These are phyloP conservation scores for Sphyrna mokarran DNA, from an alignment of 2,113 vertebrate genomes.

Conservation along the genomic window DNA sequence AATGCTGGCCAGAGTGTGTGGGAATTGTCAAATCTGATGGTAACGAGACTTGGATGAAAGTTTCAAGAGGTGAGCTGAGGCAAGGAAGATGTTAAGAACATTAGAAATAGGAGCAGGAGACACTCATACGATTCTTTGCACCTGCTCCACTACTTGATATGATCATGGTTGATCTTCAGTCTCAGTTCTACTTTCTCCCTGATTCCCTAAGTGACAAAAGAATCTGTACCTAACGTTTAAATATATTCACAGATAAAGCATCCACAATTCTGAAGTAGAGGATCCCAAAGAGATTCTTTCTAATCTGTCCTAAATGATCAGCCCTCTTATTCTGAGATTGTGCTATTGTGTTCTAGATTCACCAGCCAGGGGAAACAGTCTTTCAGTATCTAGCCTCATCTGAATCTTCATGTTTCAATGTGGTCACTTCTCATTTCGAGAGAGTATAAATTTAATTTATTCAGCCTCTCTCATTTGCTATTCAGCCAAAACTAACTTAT, in stretches of 20 bases:
- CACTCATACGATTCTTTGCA: too few relatives aligned
- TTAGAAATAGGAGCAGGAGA: neutral
- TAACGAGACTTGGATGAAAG: too few relatives aligned
- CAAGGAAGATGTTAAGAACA: neutral
- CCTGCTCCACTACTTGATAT: too few relatives aligned
- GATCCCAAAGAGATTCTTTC: neutral
- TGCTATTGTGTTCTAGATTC: neutral
- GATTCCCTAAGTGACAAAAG: neutral
- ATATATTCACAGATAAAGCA: neutral
- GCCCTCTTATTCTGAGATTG: neutral
- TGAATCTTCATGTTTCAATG: neutral
- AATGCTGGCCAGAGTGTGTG: neutral
- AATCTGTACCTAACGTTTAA: neutral
- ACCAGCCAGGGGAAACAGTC: neutral
- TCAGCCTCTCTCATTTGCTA: neutral
- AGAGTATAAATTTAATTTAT: neutral
- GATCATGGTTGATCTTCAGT: too few relatives aligned
- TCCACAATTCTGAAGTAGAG: neutral
- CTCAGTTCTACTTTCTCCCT: too few relatives aligned
- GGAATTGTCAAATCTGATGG: too few relatives aligned
- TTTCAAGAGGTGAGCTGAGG: neutral
- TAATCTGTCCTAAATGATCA: neutral
- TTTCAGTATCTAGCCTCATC: neutral
- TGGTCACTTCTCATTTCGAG: neutral
- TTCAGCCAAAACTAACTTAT: neutral